Evolutionary conservation across 2,888 invertebrate species (phyloP).

Genomic region (Frankliniella fusca): DNA sequence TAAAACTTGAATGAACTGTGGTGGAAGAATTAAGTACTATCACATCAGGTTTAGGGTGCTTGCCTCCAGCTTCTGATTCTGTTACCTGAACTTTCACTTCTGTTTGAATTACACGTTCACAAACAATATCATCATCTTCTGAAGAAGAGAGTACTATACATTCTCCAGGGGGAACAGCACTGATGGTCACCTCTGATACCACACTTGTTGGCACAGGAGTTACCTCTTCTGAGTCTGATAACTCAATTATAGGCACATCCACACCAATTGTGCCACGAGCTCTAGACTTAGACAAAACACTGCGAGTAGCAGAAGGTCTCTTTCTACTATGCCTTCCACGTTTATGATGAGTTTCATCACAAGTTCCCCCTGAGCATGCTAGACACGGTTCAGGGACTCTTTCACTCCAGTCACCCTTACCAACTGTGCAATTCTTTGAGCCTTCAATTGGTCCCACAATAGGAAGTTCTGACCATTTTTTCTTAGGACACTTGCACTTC

Average conservation of each 20-base stretch:
- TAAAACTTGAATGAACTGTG: too few relatives aligned
- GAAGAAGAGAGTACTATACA: neutral
- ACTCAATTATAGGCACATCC: neutral
- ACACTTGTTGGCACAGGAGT: neutral
- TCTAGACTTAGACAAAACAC: neutral
- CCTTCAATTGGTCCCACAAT: neutral
- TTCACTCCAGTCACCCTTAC: neutral
- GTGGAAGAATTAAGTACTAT: neutral
- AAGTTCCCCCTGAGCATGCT: neutral
- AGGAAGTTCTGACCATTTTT: neutral
- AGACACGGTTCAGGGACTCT: neutral
- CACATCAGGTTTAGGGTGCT: neutral
- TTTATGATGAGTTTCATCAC: neutral
- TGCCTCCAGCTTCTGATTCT: too few relatives aligned
- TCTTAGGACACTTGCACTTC: neutral
- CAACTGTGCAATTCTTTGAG: neutral
- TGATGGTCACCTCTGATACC: neutral
- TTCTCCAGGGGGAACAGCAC: neutral
- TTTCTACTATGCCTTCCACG: neutral
- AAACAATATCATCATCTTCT: constrained; percentile 19
- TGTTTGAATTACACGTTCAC: neutral
- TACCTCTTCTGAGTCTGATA: neutral
- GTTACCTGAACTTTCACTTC: too few relatives aligned
- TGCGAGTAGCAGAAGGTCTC: neutral
- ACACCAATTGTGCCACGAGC: neutral